Conservation (phyloP, 2,888 invertebrate species). For the Tipula vernalis region DNA sequence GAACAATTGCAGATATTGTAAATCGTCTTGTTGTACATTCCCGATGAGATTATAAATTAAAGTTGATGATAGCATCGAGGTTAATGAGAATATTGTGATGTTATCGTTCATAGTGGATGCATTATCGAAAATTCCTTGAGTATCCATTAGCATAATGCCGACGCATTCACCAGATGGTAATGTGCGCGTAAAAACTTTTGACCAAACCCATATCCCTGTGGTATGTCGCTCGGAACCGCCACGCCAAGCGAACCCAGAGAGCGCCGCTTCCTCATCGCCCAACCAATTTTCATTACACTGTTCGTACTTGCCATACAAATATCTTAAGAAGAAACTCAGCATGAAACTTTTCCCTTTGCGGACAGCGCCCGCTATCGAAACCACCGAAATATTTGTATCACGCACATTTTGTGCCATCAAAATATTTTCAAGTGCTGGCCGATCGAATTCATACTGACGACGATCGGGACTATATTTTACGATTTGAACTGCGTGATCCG, state of each 20-base stretch:
- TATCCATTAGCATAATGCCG: slow-evolving; percentile 14
- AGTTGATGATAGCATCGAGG: slow-evolving; percentile 14
- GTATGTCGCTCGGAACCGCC: slow-evolving; percentile 12
- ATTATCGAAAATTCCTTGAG: slow-evolving; percentile 14
- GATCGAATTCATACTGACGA: not conserved
- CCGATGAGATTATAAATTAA: slow-evolving; percentile 12
- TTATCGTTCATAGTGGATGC: slow-evolving; percentile 10
- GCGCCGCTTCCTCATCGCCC: slow-evolving; percentile 9
- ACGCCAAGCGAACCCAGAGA: slow-evolving; percentile 14
- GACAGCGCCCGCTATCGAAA: not conserved
- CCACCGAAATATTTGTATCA: not conserved
- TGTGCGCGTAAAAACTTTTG: slow-evolving; percentile 13
- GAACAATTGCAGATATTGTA: slow-evolving; percentile 13
- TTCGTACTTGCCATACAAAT: not conserved
- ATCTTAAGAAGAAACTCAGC: not conserved
- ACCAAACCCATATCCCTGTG: slow-evolving; percentile 13
- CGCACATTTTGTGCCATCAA: not conserved
- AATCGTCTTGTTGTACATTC: slow-evolving; percentile 14
- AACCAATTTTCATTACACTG: slow-evolving; percentile 10
- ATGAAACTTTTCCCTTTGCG: not conserved
- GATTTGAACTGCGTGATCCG: not conserved
- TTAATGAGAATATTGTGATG: slow-evolving; percentile 13
- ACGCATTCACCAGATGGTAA: slow-evolving; percentile 10
- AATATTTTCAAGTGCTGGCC: not conserved
- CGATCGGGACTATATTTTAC: not conserved